Base-by-base conservation (phyloP, 1,140 invertebrate species). In the Drosophila varians region DNA sequence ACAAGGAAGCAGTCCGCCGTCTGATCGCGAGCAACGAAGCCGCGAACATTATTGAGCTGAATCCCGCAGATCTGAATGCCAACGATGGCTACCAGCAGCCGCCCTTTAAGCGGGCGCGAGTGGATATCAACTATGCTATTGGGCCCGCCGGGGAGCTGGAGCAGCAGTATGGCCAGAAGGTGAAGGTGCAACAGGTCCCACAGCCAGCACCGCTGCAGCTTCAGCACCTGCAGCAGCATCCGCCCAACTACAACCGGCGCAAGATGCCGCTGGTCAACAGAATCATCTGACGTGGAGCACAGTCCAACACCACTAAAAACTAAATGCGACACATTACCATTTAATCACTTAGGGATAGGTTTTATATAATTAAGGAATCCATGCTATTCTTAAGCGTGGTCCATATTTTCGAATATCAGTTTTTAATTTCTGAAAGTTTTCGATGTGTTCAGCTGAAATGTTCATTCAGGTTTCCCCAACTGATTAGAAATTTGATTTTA, bases 181-280 rank as follows among this genome's bases (percentile, higher is more conserved):
- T 87, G 0, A 87, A 88, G 40, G 82, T 87, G 43, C 82, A 87
- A 28, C 83, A 77, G 43, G 66, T 86, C 16, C 16, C 56, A 5
- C 77, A 79, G 28, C 28, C 28, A 9, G 28, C 28, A 1, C 2
- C 28, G 3, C 28, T 28, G 26, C 26, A 28, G 26, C 26, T 31
- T 9, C 28, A 31, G 28, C 9, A 3, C 28, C 28, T 11, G 19
- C 54, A 51, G 40, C 61, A 64, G 26, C 77, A 79, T 26, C 69
- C 53, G 23, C 52, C 76, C 51, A 87, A 77, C 6, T 90, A 88
- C 18, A 93, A 92, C 83, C 83, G 93, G 53, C 91, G 93, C 54
- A 93, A 93, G 86, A 93, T 93, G 55, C 93, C 93, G 38, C 91
- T 93, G 54, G 92, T 93, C 11, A 93, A 93, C 75, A 77, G 93